These are phyloP conservation scores for Dasypus novemcinctus DNA, from an alignment of 2,113 vertebrate genomes.

Conservation along the genomic window DNA sequence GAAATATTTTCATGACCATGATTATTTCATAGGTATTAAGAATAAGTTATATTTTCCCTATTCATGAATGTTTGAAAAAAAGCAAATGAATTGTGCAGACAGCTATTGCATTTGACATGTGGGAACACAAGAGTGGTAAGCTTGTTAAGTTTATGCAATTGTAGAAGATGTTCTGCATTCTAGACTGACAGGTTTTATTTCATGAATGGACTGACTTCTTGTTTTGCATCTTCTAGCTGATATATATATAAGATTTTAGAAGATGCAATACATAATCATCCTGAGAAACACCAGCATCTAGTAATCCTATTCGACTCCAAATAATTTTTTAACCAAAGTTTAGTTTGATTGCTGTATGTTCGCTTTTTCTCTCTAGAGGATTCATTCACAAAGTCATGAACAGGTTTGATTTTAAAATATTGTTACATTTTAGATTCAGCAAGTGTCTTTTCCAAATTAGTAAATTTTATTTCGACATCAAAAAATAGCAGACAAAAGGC, in stretches of 20 bases:
- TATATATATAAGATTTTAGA: background rate
- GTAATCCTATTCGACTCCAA: background rate
- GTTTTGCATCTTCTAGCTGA: background rate
- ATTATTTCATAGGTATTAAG: background rate
- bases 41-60: too few relatives aligned
- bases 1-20: background rate
- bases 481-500: too few relatives aligned
- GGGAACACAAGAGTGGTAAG: accelerated
- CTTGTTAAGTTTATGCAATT: too few relatives aligned
- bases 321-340: background rate
- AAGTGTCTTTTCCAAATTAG: background rate
- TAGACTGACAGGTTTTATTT: too few relatives aligned
- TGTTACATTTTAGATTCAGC: background rate
- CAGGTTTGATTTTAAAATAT: too few relatives aligned
- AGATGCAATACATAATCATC: too few relatives aligned
- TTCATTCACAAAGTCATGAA: background rate
- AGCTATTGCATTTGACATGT: accelerated
- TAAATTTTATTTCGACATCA: too few relatives aligned
- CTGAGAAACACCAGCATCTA: background rate
- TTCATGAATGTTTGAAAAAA: background rate
- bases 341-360: background rate
- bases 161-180: too few relatives aligned
- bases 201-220: background rate
- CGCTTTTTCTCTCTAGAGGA: background rate
- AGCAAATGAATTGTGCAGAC: background rate